These are phyloP conservation scores for Drosophila kanapiae DNA, from an alignment of 1,140 invertebrate species.

Conservation along the genomic window DNA sequence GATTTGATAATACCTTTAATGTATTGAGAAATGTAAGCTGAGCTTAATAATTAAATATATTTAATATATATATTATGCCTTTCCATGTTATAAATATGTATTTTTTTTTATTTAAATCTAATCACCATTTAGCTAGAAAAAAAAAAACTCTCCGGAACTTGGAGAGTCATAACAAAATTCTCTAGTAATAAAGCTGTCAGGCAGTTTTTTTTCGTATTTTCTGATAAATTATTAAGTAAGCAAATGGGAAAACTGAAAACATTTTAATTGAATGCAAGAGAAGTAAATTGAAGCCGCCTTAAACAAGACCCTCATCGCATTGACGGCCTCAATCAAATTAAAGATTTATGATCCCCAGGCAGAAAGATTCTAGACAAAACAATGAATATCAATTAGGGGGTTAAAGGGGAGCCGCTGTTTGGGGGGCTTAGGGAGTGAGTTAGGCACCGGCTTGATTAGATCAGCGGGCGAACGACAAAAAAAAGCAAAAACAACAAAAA, in stretches of 20 bases:
- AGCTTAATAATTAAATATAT: neutral
- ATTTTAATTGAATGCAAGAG: constrained; percentile 52
- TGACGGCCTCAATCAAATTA: constrained; percentile 53
- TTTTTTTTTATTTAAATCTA: neutral
- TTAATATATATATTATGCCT: too few species aligned
- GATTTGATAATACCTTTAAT: constrained; percentile 6
- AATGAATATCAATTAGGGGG: constrained; percentile 60
- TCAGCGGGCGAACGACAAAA: constrained; percentile 42
- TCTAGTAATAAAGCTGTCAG: constrained; percentile 4
- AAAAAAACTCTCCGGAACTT: neutral
- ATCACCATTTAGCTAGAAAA: too few species aligned
- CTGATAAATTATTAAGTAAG: constrained; percentile 33
- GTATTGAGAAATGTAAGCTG: neutral
- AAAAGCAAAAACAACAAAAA: constrained; percentile 18
- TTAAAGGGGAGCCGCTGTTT: neutral
- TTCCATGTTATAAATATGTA: neutral
- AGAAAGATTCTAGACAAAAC: constrained; percentile 48
- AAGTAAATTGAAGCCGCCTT: constrained; percentile 54
- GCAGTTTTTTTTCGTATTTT: neutral
- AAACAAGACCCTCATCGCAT: constrained; percentile 53
- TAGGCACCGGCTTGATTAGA: constrained; percentile 49
- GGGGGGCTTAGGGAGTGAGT: neutral
- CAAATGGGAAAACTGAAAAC: constrained; percentile 39
- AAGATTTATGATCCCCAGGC: constrained; percentile 53
- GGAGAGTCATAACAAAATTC: neutral